Base-by-base conservation (phyloP, 1,140 invertebrate species). In the Cephus cinctus region DNA sequence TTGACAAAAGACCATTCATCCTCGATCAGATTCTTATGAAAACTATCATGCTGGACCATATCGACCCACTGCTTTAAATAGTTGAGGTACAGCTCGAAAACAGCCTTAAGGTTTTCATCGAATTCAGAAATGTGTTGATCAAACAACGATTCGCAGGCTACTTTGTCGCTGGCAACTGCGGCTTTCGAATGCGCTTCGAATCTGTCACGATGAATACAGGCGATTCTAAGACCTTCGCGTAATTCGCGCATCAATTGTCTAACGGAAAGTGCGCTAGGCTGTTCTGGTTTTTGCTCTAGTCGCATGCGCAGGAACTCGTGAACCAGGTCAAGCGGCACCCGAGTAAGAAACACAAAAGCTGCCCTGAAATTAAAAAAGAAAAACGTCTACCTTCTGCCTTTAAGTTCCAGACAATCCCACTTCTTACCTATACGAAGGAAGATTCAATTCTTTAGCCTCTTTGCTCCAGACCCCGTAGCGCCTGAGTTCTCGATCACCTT, bases 161-260 rank as follows among this genome's bases (percentile, higher is more conserved):
- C 54, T 23, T 71, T 67, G 0, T 80, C 71, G 49, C 78, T 81
- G 8, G 79, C 78, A 38, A 90, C 61, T 5, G 86, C 85, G 14
- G 84, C 82, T 11, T 79, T 74, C 16, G 88, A 84, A 72, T 92
- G 85, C 5, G 77, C 76, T n/a, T 81, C 70, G 61, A 84, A 92
- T 49, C 86, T 83, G 51, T 88, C 82, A 11, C 90, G 83, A 71
- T 91, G 86, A 14, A 85, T 78, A 18, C 89, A 84, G 8, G 89
- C 88, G 39, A 92, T 84, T 57, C 83, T 84, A 27, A 95, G 68
- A 5, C 89, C 90, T 63, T 94, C 92, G 50, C 91, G 88, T 52
- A 94, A 81, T 73, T 95, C 93, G 58, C 87, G 83, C 75, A 94
- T 94, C 32, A 95, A 73, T 82, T 92, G 89, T 64, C 89, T 81